Evolutionary conservation across 1,140 invertebrate genomes (phyloP), one percentile per base, ranked within the genome.

Genomic region (Drosophila saltans): DNA sequence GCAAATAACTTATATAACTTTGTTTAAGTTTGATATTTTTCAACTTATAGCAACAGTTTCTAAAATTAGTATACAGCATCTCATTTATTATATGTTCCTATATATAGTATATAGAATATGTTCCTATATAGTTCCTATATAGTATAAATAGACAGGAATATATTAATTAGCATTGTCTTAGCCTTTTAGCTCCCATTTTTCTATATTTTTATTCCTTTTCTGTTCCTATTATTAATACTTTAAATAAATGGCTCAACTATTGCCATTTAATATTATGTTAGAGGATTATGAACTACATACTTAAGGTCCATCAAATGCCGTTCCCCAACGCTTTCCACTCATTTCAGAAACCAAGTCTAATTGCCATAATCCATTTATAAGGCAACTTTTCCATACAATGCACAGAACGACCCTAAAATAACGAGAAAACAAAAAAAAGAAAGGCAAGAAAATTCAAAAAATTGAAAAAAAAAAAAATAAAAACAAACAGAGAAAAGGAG

Each of bases 351-450:
- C 76, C 58, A 66, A 74, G 61, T 89, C 66, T 89, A 89, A 89
- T 89, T 89, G 84, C 84, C 77, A 69, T 89, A 89, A 90, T 89
- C 84, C 85, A 89, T 89, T 89, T 89, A 89, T 69, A 78, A 80
- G 75, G 75, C 76, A 79, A 67, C 66, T 71, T 40, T 63, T 72
- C 57, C 59, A 36, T 41, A 76, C 76, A 82, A 82, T 68, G 68
- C 43, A 55, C 72, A 62, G 8, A 52, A 69, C 69, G 56, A 55
- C 66, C 41, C 62, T 28, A 57, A 57, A 64, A 70, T 63, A 41
- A 55, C 6, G n/a, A 21, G 28, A 7, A 40, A 28, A 61, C 28
- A 63, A 52, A 59, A 6, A 24, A 24, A 45, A 21, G 28, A 16
- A 62, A 62, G 16, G 9, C 36, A 78, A 48, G 60, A 26, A 33